These are phyloP conservation scores for Clostera curtula DNA, from an alignment of 2,888 invertebrate species.

Conservation along the genomic window DNA sequence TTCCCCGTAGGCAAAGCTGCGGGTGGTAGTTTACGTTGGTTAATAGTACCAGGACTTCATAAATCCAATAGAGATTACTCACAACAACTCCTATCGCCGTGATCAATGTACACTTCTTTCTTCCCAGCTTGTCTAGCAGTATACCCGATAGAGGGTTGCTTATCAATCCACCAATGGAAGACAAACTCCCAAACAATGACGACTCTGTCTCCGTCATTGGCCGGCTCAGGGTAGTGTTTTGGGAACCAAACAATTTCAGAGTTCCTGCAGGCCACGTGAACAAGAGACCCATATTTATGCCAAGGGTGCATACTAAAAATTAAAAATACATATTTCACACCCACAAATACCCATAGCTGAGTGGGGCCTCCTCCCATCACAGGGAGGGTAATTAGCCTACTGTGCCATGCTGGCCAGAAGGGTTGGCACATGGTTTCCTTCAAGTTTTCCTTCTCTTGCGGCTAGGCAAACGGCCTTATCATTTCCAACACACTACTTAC, in stretches of 20 bases:
- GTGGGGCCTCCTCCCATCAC: no score
- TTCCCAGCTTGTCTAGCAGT: conserved; percentile 35
- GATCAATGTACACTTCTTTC: conserved; percentile 31
- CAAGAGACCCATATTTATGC: conserved; percentile 32
- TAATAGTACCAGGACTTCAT: no score
- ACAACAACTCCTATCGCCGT: conserved; percentile 36
- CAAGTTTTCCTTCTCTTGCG: no score
- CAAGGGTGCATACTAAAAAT: conserved; percentile 10
- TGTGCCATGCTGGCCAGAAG: no score
- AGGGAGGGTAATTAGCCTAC: no score
- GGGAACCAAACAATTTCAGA: conserved; percentile 33
- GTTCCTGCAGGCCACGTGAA: conserved; percentile 52
- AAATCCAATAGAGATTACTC: conserved; percentile 17
- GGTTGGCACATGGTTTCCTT: no score
- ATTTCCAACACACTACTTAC: no score
- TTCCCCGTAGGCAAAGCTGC: no score
- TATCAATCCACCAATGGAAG: conserved; percentile 38
- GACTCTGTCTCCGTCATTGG: conserved; percentile 41
- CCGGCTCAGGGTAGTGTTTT: conserved; percentile 36
- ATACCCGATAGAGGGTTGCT: conserved; percentile 31
- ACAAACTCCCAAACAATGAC: conserved; percentile 41
- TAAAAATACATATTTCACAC: background rate
- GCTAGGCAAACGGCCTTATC: no score
- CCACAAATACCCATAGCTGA: background rate
- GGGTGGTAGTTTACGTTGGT: no score